These are phyloP conservation scores for Napeogenes sylphis DNA, from an alignment of 2,888 invertebrate genomes.

Conservation along the genomic window DNA sequence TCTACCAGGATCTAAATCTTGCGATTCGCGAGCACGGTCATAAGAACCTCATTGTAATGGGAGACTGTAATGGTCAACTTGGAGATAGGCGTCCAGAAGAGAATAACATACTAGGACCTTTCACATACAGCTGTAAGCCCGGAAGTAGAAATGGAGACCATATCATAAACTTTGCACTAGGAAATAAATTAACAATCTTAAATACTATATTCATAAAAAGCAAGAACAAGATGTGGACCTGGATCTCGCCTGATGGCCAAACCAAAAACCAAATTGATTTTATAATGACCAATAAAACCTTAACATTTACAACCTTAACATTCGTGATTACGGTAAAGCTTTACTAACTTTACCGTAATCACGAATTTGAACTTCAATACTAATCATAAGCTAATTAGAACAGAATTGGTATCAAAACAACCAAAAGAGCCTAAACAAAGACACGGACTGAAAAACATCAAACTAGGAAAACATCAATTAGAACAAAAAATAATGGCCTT, in stretches of 20 bases:
- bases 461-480: too few species aligned
- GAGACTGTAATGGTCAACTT: slow-evolving; percentile 27
- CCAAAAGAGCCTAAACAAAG: too few species aligned
- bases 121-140: slow-evolving; percentile 12
- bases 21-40: slow-evolving; percentile 18
- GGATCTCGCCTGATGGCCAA: slow-evolving; percentile 26
- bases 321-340: too few species aligned
- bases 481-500: too few species aligned
- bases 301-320: too few species aligned
- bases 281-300: slow-evolving; percentile 14
- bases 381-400: too few species aligned
- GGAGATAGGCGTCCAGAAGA: slow-evolving; percentile 21
- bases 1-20: slow-evolving; percentile 23
- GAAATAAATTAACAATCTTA: slow-evolving; percentile 23
- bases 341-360: too few species aligned
- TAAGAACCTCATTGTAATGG: slow-evolving; percentile 25
- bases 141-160: slow-evolving; percentile 28
- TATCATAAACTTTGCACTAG: slow-evolving; percentile 21
- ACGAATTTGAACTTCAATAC: too few species aligned
- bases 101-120: slow-evolving; percentile 15
- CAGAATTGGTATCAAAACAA: too few species aligned
- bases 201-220: slow-evolving; percentile 25
- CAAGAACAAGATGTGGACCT: slow-evolving; percentile 22
- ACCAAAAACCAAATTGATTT: slow-evolving; percentile 29
- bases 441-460: too few species aligned